Base-by-base conservation (phyloP, 1,140 invertebrate species). In the Procambarus clarkii region DNA sequence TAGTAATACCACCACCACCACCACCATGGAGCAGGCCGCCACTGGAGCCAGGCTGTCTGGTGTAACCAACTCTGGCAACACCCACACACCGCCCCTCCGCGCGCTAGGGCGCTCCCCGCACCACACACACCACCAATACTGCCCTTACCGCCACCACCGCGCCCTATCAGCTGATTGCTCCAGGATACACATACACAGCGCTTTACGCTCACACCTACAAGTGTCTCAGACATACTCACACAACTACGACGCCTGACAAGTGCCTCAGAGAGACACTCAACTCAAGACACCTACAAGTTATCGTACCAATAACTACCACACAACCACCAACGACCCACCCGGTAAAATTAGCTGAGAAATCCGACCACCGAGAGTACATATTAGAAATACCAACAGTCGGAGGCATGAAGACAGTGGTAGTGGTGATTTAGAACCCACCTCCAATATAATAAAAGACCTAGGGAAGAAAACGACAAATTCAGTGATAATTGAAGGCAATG, bases 41-140 rank as follows among this genome's bases (percentile, higher is more conserved):
- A 71, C 87, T 88, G 88, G 88, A 89, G 88, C 88, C 88, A 89
- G 80, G 88, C 88, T 89, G 88, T 89, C 88, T 89, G 88, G 88
- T 89, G 88, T 79, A 83, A 77, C 69, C 88, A 89, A 80, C 80
- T 21, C 80, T 58, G 79, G 54, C 58, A 77, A 45, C 18, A 69
- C 58, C 78, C 69, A 60, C 88, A 77, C 60, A 46, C 58, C 80
- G 18, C 82, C 71, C 80, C 88, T 60, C 48, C 15, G 46, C 45
- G 77, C 58, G 18, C 54, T 71, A 74, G 80, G 79, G 46, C 79
- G 79, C 87, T 89, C 21, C 88, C 2, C 74, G 76, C 88, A 58
- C 24, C 88, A 83, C 69, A 82, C 85, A 58, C 76, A 64, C 54
- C 48, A 34, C 9, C 71, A 46, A 78, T 74, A 58, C 71, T 50